Evolutionary conservation across 2,888 invertebrate species (phyloP), one percentile per base, ranked within the genome.

Genomic region (Cataglyphis altisquamis): DNA sequence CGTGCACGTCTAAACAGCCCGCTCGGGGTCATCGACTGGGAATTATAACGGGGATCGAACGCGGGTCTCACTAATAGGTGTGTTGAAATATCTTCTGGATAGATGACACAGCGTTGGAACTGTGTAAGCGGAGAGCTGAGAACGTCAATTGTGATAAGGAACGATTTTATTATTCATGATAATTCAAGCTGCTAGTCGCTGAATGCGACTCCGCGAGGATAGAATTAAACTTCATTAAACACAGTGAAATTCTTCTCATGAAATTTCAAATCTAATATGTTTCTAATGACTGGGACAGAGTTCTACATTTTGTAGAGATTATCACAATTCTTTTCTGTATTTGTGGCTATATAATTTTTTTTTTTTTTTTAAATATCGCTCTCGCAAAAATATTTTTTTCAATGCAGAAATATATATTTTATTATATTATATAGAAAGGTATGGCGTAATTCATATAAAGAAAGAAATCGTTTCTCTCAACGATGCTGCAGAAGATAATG

Each of bases 141-240:
- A 9, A 32, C 4, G 21, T 21, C 21, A 12, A 32, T n/a, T 29
- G 67, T 48, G 18, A 60, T 39, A 41, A 72, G 45, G 45, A 80
- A 60, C n/a, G 8, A 52, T 70, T 39, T 15, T n/a, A n/a, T 67
- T 29, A 68, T 57, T 77, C 4, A 9, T 3, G n/a, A n/a, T 66
- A 55, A 77, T 66, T 52, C 3, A n/a, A 3, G 4, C 5, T 15
- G 39, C 12, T 39, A 21, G 21, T 66, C 41, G 8, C n/a, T 45
- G 21, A 29, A 3, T 36, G 36, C 10, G 21, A 3, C 15, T 45
- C 6, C 15, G n/a, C 39, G 9, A 60, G 18, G 1, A 41, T 21
- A 18, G 15, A 55, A 39, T 77, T 52, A 41, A 57, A 74, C 15
- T 60, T 45, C 18, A 12, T 55, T 62, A 36, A 52, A 15, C n/a